Evolutionary conservation across 2,888 invertebrate species (phyloP).

Genomic region (Nezara viridula): DNA sequence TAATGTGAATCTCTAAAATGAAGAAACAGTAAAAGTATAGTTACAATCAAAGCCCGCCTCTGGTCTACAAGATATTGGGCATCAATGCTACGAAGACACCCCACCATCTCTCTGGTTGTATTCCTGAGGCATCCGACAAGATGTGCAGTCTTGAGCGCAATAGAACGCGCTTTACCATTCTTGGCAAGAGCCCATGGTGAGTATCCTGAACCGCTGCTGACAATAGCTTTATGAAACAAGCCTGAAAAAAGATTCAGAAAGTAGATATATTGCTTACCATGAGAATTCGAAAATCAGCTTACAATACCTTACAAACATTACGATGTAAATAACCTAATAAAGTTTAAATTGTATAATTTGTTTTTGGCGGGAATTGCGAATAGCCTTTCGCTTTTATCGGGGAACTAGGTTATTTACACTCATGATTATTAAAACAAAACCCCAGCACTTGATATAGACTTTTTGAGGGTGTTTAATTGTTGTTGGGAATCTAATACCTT

Average conservation of each 20-base stretch:
- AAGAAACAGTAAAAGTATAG: not conserved
- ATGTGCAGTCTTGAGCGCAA: not conserved
- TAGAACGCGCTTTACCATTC: not conserved
- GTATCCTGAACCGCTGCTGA: conserved; percentile 9
- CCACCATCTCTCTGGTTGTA: not conserved
- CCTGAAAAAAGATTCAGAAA: not conserved
- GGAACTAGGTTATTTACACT: no score
- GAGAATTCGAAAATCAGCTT: not conserved
- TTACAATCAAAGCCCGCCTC: conserved; percentile 12
- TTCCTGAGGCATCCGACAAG: not conserved
- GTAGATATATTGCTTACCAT: not conserved
- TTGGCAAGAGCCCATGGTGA: conserved; percentile 11
- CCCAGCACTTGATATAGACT: no score
- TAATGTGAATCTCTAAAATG: not conserved
- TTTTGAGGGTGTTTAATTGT: no score
- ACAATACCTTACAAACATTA: not conserved
- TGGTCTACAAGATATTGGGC: not conserved
- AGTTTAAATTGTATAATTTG: no score
- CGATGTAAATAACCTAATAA: no score
- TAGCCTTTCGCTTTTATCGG: no score
- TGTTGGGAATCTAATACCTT: no score
- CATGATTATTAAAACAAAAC: no score
- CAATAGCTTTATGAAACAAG: conserved; percentile 16
- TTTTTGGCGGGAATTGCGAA: no score
- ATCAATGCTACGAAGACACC: not conserved